phyloP scores from a whole-genome alignment of 2,113 vertebrate species.

The Ondatra zibethicus region DNA sequence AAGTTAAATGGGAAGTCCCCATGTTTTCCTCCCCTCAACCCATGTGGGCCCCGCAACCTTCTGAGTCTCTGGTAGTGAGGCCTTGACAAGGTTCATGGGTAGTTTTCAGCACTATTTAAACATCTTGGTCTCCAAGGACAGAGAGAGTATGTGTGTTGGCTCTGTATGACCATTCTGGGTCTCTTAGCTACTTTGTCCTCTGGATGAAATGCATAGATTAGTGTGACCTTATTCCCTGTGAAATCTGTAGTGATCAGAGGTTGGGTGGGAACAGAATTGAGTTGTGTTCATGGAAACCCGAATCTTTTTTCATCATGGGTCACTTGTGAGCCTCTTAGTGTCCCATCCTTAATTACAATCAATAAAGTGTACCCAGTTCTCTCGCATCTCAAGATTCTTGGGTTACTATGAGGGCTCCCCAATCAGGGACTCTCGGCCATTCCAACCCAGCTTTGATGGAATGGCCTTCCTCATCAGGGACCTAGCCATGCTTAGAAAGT shows the following conservation, averaged over 20 bases:
- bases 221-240: not conserved
- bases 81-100: not conserved
- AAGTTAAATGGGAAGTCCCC: constrained; percentile 81
- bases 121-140: not conserved
- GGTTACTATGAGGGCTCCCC: not conserved
- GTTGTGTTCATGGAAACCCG: not conserved
- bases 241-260: not conserved
- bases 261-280: not conserved
- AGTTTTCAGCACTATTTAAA: not conserved
- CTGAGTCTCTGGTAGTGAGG: not conserved
- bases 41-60: not conserved
- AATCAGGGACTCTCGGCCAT: not conserved
- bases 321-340: not conserved
- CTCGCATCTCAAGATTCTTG: not conserved
- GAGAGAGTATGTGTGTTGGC: not conserved
- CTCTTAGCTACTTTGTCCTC: not conserved
- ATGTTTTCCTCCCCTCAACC: not conserved
- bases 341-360: not conserved
- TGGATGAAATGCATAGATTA: not conserved
- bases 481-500: not conserved
- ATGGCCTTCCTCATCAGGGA: not conserved
- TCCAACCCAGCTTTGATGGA: not conserved
- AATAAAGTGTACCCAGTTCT: not conserved
- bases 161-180: not conserved
- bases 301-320: not conserved